Conservation (phyloP, 2,888 invertebrate genomes). For the Limnephilus lunatus region DNA sequence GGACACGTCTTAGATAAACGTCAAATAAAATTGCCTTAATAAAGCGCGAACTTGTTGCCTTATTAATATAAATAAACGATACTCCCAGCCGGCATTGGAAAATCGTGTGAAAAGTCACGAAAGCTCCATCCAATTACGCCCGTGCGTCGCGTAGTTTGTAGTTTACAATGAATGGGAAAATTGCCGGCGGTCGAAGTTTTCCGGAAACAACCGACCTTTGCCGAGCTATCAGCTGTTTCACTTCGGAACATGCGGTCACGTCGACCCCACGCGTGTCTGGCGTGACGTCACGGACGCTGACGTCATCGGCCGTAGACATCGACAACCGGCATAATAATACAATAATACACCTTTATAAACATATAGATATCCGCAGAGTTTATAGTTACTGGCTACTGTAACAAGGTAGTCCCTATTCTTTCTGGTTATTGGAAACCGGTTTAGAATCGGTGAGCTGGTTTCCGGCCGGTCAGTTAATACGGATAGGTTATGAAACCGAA, state of each 20-base stretch:
- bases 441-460: background rate
- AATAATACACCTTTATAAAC: too few relatives aligned
- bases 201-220: slow-evolving; percentile 12
- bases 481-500: background rate
- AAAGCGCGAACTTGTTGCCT: background rate
- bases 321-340: too few relatives aligned
- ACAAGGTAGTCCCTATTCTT: background rate
- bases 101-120: background rate
- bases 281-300: slow-evolving; percentile 16
- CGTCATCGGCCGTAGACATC: slow-evolving; percentile 26
- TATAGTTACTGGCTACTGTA: background rate
- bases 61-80: background rate
- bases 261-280: background rate
- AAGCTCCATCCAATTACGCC: background rate
- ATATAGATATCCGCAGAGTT: too few relatives aligned
- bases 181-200: background rate
- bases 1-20: background rate
- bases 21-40: background rate
- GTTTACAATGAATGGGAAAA: slow-evolving; percentile 18
- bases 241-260: slow-evolving; percentile 39
- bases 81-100: background rate
- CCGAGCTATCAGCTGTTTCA: slow-evolving; percentile 44
- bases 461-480: background rate
- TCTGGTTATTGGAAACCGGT: background rate
- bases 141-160: background rate